phyloP scores from a whole-genome alignment of 2,888 invertebrate genomes.

The Trileptium ribeirensis region DNA sequence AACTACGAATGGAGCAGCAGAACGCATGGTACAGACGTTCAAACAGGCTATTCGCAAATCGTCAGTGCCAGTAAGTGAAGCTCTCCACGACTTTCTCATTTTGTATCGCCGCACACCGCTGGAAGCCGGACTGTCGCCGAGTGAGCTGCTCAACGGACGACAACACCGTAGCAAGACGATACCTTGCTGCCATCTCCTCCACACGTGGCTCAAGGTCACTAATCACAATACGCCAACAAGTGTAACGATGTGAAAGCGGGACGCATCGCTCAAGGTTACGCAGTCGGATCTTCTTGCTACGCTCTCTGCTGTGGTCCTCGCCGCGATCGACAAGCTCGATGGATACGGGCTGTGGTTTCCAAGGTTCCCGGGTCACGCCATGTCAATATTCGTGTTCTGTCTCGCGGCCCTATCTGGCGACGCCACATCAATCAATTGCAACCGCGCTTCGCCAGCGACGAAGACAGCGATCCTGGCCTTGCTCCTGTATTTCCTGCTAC shows the following conservation, averaged over 20 bases:
- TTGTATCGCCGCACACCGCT: not conserved
- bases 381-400: constrained; percentile 8
- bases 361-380: constrained; percentile 14
- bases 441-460: constrained; percentile 21
- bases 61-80: constrained; percentile 18
- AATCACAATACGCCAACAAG: not conserved
- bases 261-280: not conserved
- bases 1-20: constrained; percentile 26
- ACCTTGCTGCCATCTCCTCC: constrained; percentile 17
- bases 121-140: constrained; percentile 23
- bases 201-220: constrained; percentile 22
- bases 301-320: constrained; percentile 21
- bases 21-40: constrained; percentile 32
- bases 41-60: constrained; percentile 31
- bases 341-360: constrained; percentile 22
- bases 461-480: not conserved
- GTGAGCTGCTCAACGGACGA: constrained; percentile 23
- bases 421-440: constrained; percentile 20
- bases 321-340: constrained; percentile 19
- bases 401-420: constrained; percentile 22
- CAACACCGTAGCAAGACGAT: constrained; percentile 2
- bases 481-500: not conserved
- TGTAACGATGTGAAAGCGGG: too few species aligned
- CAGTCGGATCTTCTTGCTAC: not conserved
- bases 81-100: constrained; percentile 27